Conservation (phyloP, 2,888 invertebrate species). For the Polyploca ridens region DNA sequence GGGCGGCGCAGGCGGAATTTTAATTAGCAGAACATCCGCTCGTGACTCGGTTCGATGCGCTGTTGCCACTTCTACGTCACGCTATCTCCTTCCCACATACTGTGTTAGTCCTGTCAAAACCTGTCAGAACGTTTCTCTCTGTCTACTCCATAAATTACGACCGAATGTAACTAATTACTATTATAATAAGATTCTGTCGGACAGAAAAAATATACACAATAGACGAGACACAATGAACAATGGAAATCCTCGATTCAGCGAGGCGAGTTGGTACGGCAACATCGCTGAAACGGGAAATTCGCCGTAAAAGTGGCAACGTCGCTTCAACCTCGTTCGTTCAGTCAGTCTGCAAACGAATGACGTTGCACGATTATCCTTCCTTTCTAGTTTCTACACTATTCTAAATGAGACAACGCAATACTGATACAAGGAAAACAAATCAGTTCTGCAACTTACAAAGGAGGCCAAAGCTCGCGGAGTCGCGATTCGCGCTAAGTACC, state of each 20-base stretch:
- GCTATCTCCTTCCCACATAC: slow-evolving; percentile 64
- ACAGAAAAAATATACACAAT: slow-evolving; percentile 45
- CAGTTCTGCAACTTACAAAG: slow-evolving; percentile 70
- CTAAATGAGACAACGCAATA: slow-evolving; percentile 80
- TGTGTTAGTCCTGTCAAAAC: slow-evolving; percentile 45
- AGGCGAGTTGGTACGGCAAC: slow-evolving; percentile 63
- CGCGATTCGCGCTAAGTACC: slow-evolving; percentile 66
- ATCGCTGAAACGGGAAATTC: slow-evolving; percentile 76
- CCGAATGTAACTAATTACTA: slow-evolving; percentile 50
- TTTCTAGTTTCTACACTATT: slow-evolving; percentile 80
- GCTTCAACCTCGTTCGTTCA: slow-evolving; percentile 74
- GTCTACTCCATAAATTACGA: slow-evolving; percentile 47
- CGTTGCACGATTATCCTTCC: slow-evolving; percentile 81
- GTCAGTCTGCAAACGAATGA: slow-evolving; percentile 71
- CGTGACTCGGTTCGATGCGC: slow-evolving; percentile 75
- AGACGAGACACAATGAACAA: slow-evolving; percentile 61
- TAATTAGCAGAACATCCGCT: slow-evolving; percentile 85
- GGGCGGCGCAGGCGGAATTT: slow-evolving; percentile 85
- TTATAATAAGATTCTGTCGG: slow-evolving; percentile 52
- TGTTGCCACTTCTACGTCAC: slow-evolving; percentile 73
- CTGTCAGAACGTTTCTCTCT: slow-evolving; percentile 48
- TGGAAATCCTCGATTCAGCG: slow-evolving; percentile 65
- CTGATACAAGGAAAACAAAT: slow-evolving; percentile 77
- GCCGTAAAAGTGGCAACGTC: slow-evolving; percentile 77
- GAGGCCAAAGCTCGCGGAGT: slow-evolving; percentile 64